Evolutionary conservation across 2,113 vertebrate species (phyloP).

Genomic region (Crotalus helleri): DNA sequence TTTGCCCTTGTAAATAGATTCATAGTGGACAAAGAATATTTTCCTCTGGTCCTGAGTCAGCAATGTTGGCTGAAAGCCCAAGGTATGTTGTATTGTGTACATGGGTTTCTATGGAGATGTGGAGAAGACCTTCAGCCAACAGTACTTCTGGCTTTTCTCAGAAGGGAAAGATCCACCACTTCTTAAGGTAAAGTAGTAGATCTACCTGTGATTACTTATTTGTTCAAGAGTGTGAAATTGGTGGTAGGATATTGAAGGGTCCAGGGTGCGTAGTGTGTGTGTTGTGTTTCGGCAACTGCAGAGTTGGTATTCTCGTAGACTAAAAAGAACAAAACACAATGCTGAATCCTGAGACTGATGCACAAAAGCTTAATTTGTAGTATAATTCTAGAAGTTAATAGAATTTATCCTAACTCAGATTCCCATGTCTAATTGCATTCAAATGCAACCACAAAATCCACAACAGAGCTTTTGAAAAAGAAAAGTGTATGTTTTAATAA

Average conservation of each 20-base stretch:
- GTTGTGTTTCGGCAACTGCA: background rate
- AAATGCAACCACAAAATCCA: no score
- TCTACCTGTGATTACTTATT: background rate
- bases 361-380: background rate
- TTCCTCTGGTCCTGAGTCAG: background rate
- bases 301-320: background rate
- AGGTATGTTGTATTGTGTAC: constrained; percentile 5
- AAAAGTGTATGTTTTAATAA: background rate
- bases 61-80: constrained; percentile 2
- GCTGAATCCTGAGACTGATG: background rate
- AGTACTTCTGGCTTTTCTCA: background rate
- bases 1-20: background rate
- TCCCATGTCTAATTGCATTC: background rate
- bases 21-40: background rate
- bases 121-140: background rate
- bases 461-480: background rate
- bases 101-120: constrained; percentile 39
- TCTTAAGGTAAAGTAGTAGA: constrained; percentile 38
- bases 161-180: background rate
- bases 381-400: background rate
- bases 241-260: background rate
- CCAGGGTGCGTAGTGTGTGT: background rate
- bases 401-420: background rate
- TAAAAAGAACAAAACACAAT: background rate
- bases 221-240: background rate